Evolutionary conservation across 2,888 invertebrate genomes (phyloP), one percentile per base, ranked within the genome.

Genomic region (Amiota minor): DNA sequence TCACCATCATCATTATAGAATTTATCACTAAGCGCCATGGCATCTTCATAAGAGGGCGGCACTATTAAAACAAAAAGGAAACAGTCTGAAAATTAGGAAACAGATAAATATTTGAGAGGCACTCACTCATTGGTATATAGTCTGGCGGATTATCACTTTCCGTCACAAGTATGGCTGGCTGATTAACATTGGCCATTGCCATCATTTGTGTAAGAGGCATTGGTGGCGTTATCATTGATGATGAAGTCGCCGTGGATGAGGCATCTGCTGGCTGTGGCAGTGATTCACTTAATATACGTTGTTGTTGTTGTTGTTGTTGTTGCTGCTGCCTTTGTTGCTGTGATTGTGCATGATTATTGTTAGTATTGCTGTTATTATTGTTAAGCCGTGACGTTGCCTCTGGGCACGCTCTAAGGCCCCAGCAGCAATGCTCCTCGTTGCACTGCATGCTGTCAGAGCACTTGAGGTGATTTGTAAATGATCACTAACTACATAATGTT

Each of bases 31-130:
- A 89, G 80, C 75, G 88, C 89, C 87, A 89, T 87, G 69, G 89
- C 89, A 78, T 89, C 89, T 81, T 90, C 88, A 74, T 89, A 90
- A 46, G 89, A 87, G 76, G 90, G 90, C 70, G 90, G 89, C 83
- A 88, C 89, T 90, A 74, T 2, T 64, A 55, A 20, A 70, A 56
- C 8, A 18, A 35, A 3, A 35, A 45, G 2, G 35, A 14, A 14
- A n/a, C 23, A 14, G 8, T 0, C 2, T 61, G n/a, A 55, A 11
- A 35, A 35, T 2, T 35, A 35, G 35, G 6, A 35, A 3, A 35
- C 35, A 2, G 2, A 55, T 53, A 16, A 2, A 20, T 9, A 61
- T 56, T 12, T 47, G 14, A 49, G 9, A 9, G 1, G 9, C 2
- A 73, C 82, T 84, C 81, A 89, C 89, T 85, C 87, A 89, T 87